Evolutionary conservation across 2,113 vertebrate genomes (phyloP).

Genomic region (Pholis gunnellus): DNA sequence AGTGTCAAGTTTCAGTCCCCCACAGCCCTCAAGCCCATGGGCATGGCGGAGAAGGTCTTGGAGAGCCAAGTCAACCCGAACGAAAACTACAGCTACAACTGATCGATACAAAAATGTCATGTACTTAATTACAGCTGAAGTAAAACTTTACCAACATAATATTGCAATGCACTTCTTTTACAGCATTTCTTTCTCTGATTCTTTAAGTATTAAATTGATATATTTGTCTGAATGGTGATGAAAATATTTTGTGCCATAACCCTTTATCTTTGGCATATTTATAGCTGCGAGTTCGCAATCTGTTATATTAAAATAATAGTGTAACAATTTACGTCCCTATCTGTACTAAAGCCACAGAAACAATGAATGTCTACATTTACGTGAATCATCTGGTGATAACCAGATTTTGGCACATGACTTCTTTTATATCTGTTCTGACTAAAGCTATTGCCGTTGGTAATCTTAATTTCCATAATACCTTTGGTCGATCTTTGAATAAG

Average conservation of each 20-base stretch:
- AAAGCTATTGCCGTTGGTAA: neutral
- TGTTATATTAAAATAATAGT: neutral
- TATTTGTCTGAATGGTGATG: neutral
- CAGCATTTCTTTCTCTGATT: neutral
- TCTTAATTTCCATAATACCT: neutral
- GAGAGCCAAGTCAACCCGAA: constrained; percentile 25
- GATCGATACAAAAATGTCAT: constrained; percentile 8
- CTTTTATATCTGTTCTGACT: neutral
- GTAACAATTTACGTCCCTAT: neutral
- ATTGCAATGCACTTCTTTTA: neutral
- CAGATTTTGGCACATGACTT: neutral
- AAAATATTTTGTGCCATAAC: constrained; percentile 15
- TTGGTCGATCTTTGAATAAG: neutral
- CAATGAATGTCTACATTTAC: neutral
- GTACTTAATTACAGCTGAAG: neutral
- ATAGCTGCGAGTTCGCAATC: neutral
- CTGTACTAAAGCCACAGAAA: neutral
- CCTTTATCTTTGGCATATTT: neutral
- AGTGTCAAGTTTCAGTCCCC: constrained; percentile 25
- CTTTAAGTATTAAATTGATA: neutral
- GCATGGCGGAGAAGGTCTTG: constrained; percentile 11
- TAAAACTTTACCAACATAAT: neutral
- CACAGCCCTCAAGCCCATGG: neutral
- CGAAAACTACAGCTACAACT: constrained; percentile 75
- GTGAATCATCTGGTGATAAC: neutral